Conservation (phyloP, 2,888 invertebrate genomes). For the Apomyelois bistriatella region DNA sequence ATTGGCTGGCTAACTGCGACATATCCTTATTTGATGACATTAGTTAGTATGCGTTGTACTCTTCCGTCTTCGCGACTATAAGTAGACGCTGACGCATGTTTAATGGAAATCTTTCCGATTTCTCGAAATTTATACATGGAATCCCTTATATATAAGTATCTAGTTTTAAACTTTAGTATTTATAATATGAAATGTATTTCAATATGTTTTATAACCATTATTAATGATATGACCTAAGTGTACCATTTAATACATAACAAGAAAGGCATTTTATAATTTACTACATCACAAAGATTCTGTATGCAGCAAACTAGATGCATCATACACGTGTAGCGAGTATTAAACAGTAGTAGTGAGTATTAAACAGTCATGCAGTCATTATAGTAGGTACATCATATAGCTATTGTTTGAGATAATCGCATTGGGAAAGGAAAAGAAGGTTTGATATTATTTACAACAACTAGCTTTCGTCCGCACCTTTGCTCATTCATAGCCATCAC, state of each 20-base stretch:
- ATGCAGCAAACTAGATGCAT: not conserved
- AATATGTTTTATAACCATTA: no score
- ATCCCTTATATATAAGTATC: not conserved
- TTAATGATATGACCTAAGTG: no score
- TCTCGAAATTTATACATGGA: not conserved
- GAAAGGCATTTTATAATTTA: no score
- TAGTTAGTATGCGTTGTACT: conserved; percentile 2
- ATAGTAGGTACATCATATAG: conserved; percentile 22
- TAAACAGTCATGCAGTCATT: conserved; percentile 16
- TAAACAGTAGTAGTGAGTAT: conserved; percentile 18
- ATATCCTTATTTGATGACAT: not conserved
- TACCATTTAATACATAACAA: no score
- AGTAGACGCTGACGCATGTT: conserved; percentile 3
- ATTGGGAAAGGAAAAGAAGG: conserved; percentile 17
- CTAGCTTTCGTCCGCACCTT: not conserved
- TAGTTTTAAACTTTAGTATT: not conserved
- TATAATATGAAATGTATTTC: no score
- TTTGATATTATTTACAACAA: not conserved
- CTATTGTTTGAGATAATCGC: conserved; percentile 23
- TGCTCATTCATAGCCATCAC: no score
- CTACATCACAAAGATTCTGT: not conserved
- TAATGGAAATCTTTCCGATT: not conserved
- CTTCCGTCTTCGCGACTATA: not conserved
- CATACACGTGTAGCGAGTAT: conserved; percentile 16
- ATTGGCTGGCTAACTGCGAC: no score